A percentile compares a stretch with the other conserved stretches of the same genome.
Evolutionary conservation across 2,888 invertebrate species (phyloP).

Genomic region (Trachelus iudaicus): DNA sequence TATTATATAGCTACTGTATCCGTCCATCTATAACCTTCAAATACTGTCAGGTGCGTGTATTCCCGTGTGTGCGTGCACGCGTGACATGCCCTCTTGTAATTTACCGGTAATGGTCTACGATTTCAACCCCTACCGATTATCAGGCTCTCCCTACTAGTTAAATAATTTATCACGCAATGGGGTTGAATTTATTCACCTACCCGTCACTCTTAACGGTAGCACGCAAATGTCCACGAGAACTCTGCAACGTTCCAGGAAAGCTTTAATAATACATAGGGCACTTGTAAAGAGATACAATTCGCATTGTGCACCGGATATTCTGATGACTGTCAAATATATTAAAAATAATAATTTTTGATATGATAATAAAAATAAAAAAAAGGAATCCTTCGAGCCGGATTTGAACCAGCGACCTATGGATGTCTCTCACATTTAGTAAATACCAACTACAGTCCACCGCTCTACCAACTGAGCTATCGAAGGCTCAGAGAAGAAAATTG

Average conservation of each 20-base stretch:
- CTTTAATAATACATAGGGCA: neutral
- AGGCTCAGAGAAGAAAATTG: constrained; percentile 39
- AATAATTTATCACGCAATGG: neutral
- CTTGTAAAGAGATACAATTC: neutral
- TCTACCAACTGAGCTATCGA: constrained; percentile 67
- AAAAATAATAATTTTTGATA: constrained; percentile 1
- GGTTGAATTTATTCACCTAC: constrained; percentile 1
- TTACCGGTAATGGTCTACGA: neutral
- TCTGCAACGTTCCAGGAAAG: neutral
- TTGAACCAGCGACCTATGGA: constrained; percentile 66
- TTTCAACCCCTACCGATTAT: constrained; percentile 1
- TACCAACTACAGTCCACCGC: constrained; percentile 65
- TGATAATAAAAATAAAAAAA: constrained; percentile 3
- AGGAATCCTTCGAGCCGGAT: constrained; percentile 55
- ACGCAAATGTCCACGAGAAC: neutral
- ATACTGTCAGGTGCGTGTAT: neutral
- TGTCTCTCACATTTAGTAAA: constrained; percentile 29
- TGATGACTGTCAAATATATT: constrained; percentile 2
- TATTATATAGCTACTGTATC: neutral
- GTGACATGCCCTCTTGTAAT: neutral
- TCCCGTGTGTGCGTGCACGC: neutral
- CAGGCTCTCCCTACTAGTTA: neutral
- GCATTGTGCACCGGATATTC: constrained; percentile 4
- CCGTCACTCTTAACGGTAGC: neutral
- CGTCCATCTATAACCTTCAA: neutral